These are phyloP conservation scores for Antedon bifida DNA, from an alignment of 35 echinoderm and acorn worm genomes.

Conservation along the genomic window DNA sequence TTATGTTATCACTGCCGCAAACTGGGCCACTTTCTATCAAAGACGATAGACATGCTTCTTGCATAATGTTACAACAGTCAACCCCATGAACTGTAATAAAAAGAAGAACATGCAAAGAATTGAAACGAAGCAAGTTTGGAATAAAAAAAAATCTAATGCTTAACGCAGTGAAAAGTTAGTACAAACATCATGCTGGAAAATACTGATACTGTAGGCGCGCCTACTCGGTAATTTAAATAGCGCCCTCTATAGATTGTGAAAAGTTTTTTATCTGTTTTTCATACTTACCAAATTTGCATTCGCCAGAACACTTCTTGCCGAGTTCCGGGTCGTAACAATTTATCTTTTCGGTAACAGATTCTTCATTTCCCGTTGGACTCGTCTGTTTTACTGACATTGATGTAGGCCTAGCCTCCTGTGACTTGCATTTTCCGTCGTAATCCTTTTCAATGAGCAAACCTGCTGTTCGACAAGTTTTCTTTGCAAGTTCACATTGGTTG, in stretches of 20 bases:
- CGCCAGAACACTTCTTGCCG: background rate
- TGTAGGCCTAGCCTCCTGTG: background rate
- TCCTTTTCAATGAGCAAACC: background rate
- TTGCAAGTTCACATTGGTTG: background rate
- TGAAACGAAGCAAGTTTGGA: too few relatives aligned
- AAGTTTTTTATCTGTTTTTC: too few relatives aligned
- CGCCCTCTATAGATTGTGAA: background rate
- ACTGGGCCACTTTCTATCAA: background rate
- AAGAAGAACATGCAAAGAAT: background rate
- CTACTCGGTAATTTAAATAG: background rate
- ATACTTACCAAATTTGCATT: background rate
- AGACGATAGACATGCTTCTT: background rate
- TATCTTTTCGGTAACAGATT: background rate
- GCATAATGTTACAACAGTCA: background rate
- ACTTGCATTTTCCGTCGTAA: background rate
- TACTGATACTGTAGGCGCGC: too few relatives aligned
- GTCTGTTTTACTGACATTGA: background rate
- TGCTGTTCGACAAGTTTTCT: background rate
- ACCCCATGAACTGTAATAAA: background rate
- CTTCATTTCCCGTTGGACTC: background rate
- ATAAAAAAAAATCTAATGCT: too few relatives aligned
- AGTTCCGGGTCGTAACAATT: background rate
- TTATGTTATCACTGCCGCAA: background rate
- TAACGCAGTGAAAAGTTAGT: too few relatives aligned
- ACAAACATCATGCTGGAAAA: too few relatives aligned